phyloP scores from a whole-genome alignment of 2,888 invertebrate species.

The Dusona sp. region DNA sequence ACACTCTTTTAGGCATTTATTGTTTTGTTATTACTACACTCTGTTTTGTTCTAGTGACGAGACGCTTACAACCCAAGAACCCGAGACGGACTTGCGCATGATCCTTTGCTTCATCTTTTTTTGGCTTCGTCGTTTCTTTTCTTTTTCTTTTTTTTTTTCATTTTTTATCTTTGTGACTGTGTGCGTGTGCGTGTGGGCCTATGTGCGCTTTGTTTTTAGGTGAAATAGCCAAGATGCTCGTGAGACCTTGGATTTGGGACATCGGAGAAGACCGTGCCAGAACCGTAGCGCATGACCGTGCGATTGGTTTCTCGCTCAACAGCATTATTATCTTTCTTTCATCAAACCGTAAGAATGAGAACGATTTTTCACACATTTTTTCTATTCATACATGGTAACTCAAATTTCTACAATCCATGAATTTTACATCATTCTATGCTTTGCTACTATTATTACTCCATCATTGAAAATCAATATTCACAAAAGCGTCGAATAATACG shows the following conservation, averaged over 20 bases:
- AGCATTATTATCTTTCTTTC: conserved; percentile 44
- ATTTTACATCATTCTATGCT: not conserved
- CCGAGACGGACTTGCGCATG: conserved; percentile 53
- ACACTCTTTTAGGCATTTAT: conserved; percentile 46
- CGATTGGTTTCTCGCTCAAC: conserved; percentile 44
- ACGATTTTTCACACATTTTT: conserved; percentile 11
- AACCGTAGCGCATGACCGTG: conserved; percentile 18
- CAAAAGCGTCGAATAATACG: not conserved
- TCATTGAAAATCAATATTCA: conserved; percentile 11
- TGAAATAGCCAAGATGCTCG: not conserved
- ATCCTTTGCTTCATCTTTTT: conserved; percentile 42
- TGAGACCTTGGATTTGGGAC: conserved; percentile 7
- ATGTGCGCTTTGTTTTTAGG: conserved; percentile 9
- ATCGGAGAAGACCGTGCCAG: conserved; percentile 23
- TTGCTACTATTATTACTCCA: not conserved
- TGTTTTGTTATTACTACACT: conserved; percentile 66
- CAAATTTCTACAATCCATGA: no score
- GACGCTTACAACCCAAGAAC: conserved; percentile 33
- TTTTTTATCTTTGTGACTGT: conserved; percentile 13
- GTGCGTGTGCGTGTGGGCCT: not conserved
- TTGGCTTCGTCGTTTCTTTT: not conserved
- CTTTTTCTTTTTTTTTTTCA: conserved; percentile 9
- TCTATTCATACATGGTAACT: not conserved
- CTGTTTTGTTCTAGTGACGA: conserved; percentile 67
- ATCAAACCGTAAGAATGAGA: conserved; percentile 57